phyloP scores from a whole-genome alignment of 2,113 vertebrate species.

The cat (Felis catus) region DNA sequence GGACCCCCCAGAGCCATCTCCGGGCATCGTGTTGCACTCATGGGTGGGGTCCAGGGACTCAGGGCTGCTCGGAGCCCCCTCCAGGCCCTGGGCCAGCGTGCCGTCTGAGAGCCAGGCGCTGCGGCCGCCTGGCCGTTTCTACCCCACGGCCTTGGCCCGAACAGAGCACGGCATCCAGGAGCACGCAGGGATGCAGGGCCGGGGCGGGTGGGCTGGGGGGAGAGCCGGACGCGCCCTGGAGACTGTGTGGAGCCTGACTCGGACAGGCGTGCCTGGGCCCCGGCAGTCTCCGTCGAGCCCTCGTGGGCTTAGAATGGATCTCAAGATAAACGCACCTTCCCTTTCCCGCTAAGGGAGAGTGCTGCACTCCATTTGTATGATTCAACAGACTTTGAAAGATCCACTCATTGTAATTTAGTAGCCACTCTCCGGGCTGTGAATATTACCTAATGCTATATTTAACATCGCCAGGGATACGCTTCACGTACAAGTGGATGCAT shows the following conservation, averaged over 20 bases:
- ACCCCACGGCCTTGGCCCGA: not conserved
- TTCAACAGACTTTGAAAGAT: not conserved
- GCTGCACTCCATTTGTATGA: not conserved
- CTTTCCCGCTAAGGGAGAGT: not conserved
- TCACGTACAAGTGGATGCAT: not conserved
- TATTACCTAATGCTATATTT: not conserved
- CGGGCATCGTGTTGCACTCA: fast-evolving
- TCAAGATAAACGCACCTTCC: not conserved
- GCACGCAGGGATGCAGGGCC: too few relatives aligned
- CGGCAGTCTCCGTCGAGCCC: fast-evolving
- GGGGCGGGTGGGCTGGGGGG: fast-evolving
- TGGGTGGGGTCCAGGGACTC: not conserved
- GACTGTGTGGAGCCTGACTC: fast-evolving
- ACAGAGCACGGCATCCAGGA: not conserved
- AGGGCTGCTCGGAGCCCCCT: not conserved
- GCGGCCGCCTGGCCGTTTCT: fast-evolving
- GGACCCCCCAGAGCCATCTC: fast-evolving
- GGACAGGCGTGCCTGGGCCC: not conserved
- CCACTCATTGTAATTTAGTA: not conserved
- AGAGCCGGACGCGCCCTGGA: fast-evolving
- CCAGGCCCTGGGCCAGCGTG: too few relatives aligned
- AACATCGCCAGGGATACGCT: not conserved
- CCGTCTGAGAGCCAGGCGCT: too few relatives aligned
- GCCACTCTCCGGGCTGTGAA: not conserved
- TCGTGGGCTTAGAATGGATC: fast-evolving